Base-by-base conservation (phyloP, 1,140 invertebrate genomes). In the Hesperophylax magnus region DNA sequence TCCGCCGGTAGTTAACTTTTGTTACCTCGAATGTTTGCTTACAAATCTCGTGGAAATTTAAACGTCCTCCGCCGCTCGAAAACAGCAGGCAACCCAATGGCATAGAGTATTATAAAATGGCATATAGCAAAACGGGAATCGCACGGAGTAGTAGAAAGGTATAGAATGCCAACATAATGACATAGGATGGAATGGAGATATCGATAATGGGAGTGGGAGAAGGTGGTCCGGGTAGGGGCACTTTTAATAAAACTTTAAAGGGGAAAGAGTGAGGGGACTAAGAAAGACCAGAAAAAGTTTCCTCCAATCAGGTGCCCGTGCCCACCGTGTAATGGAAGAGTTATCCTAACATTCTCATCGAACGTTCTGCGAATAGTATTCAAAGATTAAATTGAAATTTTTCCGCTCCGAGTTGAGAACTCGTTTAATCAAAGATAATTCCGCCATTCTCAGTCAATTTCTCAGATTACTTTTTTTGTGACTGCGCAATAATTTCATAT, bases 91-190 rank as follows among this genome's bases (percentile, higher is more conserved):
- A 6, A 34, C 3, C 34, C 34, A 47, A 14, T 47, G 9, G 39
- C 6, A 47, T 14, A 3, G 39, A 47, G 39, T 14, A 14, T 47
- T 47, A 47, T 47, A 47, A 47, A 47, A 47, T 47, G 39, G 39
- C 39, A 47, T 47, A 47, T 47, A 47, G 39, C 11, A 14, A 47
- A 9, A 39, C n/a, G 39, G 8, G 34, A 34, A 34, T 34, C 34
- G 34, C 34, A 5, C 34, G 7, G 11, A 47, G 39, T 14, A 47
- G n/a, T 11, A 56, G 72, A 61, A 79, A 22, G 77, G 18, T 54
- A 61, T 63, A 71, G 60, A 71, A 79, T 60, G 72, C 78, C 69
- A 71, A 31, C 71, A 67, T 78, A 82, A 82, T 82, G 77, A 82
- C 74, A 75, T 56, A 77, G 63, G 65, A 79, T 54, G 80, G 58